phyloP scores from a whole-genome alignment of 2,797 vertebrate species.

The Coregonus sp. region DNA sequence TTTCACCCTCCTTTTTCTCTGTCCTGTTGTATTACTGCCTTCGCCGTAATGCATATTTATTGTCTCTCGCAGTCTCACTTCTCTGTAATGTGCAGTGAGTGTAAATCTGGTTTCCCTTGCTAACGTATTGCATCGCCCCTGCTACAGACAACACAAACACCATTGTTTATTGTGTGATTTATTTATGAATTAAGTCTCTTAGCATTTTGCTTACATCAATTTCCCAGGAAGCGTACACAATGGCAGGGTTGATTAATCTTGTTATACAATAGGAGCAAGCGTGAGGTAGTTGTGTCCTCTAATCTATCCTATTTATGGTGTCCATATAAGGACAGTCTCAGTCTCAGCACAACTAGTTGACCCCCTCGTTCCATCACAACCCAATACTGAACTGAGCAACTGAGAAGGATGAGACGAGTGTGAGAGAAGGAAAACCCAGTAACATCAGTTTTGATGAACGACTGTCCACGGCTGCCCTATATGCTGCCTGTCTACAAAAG shows the following conservation, averaged over 20 bases:
- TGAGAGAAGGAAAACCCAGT: not conserved
- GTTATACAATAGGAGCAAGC: not conserved
- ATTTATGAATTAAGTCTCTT: slow-evolving; percentile 78
- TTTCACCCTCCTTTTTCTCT: too few relatives aligned
- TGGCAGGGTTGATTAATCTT: slow-evolving; percentile 69
- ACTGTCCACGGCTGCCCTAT: slow-evolving; percentile 7
- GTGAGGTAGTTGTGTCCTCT: not conserved
- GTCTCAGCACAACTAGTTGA: not conserved
- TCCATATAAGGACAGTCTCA: too few relatives aligned
- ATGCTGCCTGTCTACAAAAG: not conserved
- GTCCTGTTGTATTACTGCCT: slow-evolving; percentile 28
- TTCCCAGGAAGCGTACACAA: slow-evolving; percentile 57
- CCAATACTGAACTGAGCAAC: not conserved
- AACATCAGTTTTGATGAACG: slow-evolving; percentile 4
- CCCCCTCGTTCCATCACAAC: not conserved
- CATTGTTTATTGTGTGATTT: slow-evolving; percentile 66
- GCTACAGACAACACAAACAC: slow-evolving; percentile 61
- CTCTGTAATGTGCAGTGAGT: slow-evolving; percentile 45
- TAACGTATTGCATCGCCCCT: slow-evolving; percentile 47
- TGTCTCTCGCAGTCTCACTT: slow-evolving; percentile 39
- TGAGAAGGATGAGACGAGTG: not conserved
- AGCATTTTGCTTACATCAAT: slow-evolving; percentile 73
- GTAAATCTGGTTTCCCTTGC: slow-evolving; percentile 59
- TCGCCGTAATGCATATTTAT: slow-evolving; percentile 64
- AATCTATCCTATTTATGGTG: too few relatives aligned